Evolutionary conservation across 2,113 vertebrate genomes (phyloP).

Genomic region (Aepyceros melampus): DNA sequence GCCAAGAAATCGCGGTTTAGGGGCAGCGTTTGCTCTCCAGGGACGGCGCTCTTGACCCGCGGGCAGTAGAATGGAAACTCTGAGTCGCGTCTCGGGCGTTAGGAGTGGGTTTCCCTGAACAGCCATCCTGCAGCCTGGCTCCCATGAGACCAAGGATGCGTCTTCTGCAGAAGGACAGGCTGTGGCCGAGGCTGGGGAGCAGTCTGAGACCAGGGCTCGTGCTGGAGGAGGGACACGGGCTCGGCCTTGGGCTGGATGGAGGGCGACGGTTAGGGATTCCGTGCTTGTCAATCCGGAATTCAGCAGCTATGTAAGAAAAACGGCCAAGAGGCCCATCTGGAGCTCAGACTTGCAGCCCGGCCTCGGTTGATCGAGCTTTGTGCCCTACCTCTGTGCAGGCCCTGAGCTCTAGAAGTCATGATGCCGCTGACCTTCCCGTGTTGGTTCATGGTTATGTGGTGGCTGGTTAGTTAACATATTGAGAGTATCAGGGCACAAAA

Average conservation of each 20-base stretch:
- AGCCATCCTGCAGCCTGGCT: neutral
- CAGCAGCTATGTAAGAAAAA: neutral
- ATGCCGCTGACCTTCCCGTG: neutral
- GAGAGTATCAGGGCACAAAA: constrained; percentile 30
- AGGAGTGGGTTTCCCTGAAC: constrained; percentile 51
- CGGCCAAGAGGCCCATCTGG: neutral
- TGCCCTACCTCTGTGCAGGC: neutral
- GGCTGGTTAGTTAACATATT: constrained; percentile 23
- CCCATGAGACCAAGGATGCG: constrained; percentile 1
- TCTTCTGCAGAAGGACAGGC: neutral
- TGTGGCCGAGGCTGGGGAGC: neutral
- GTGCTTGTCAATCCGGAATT: neutral
- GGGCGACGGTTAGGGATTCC: neutral
- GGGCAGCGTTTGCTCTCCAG: constrained; percentile 20
- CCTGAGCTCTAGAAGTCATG: neutral
- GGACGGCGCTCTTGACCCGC: constrained; percentile 25
- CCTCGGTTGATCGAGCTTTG: neutral
- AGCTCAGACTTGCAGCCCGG: neutral
- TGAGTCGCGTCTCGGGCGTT: constrained; percentile 40
- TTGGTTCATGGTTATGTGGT: constrained; percentile 32
- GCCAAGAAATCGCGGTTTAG: neutral
- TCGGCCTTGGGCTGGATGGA: neutral
- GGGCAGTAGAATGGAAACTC: constrained; percentile 60
- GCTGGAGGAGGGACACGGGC: neutral
- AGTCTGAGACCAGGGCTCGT: neutral